Conservation (phyloP, 2,113 vertebrate genomes). For the Ardeotis arabs region DNA sequence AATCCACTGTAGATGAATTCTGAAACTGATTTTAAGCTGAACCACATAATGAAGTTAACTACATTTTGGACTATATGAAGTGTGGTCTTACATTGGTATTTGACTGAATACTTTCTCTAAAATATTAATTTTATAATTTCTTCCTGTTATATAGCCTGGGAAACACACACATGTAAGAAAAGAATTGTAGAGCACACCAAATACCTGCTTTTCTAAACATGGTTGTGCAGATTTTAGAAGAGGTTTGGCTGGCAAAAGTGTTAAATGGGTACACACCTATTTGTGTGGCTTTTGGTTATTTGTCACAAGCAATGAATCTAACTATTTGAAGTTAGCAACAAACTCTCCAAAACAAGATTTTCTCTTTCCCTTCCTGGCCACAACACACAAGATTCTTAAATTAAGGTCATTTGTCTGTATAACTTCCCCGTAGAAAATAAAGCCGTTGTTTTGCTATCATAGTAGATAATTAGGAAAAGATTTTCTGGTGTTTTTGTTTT, state of each 20-base stretch:
- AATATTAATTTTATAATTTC: not conserved
- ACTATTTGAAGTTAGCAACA: not conserved
- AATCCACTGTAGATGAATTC: not conserved
- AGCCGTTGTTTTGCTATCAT: not conserved
- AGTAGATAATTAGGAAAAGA: not conserved
- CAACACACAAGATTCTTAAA: not conserved
- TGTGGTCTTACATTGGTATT: not conserved
- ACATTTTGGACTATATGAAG: not conserved
- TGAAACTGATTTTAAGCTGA: not conserved
- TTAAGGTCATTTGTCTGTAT: not conserved
- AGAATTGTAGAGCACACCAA: not conserved
- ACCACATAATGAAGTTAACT: not conserved
- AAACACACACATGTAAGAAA: not conserved
- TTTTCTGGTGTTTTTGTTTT: not conserved
- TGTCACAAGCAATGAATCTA: not conserved
- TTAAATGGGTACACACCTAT: not conserved
- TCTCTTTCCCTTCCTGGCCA: not conserved
- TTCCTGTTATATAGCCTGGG: not conserved
- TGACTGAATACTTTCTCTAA: not conserved
- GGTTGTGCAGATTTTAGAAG: not conserved
- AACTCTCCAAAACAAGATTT: not conserved
- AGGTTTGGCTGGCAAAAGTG: not conserved
- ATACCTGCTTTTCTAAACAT: not conserved
- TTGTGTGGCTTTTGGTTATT: not conserved
- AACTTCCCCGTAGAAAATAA: not conserved